phyloP scores from a whole-genome alignment of 2,797 vertebrate genomes.

The Oreochromis grahami region DNA sequence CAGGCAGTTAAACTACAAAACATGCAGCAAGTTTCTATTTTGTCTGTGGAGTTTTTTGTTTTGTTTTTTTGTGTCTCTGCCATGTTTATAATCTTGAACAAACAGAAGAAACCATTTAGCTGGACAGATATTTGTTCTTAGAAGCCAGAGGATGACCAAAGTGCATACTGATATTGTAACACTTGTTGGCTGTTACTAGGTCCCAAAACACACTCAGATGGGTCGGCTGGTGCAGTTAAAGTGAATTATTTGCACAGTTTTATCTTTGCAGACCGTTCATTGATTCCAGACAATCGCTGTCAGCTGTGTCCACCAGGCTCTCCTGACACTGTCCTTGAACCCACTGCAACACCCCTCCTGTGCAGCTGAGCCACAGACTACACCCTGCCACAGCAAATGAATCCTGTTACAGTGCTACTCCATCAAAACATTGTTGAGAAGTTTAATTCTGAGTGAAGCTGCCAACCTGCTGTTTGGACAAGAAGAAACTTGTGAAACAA shows the following conservation, averaged over 20 bases:
- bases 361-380: not conserved
- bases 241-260: not conserved
- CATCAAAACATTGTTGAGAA: not conserved
- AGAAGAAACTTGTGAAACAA: not conserved
- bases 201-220: not conserved
- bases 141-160: not conserved
- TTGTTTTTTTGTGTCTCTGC: not conserved
- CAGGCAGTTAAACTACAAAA: not conserved
- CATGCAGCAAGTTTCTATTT: not conserved
- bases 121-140: not conserved
- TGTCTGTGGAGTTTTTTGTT: not conserved
- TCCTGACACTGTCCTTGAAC: not conserved
- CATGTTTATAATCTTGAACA: not conserved
- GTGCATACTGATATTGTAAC: not conserved
- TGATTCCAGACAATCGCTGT: not conserved
- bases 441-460: not conserved
- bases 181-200: not conserved
- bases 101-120: not conserved
- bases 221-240: not conserved
- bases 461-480: not conserved
- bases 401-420: not conserved
- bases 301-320: not conserved
- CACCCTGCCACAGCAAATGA: fast-evolving
- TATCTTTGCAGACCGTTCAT: not conserved
- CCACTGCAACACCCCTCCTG: not conserved